Evolutionary conservation across 2,888 invertebrate genomes (phyloP).

Genomic region (Euplagia quadripunctaria): DNA sequence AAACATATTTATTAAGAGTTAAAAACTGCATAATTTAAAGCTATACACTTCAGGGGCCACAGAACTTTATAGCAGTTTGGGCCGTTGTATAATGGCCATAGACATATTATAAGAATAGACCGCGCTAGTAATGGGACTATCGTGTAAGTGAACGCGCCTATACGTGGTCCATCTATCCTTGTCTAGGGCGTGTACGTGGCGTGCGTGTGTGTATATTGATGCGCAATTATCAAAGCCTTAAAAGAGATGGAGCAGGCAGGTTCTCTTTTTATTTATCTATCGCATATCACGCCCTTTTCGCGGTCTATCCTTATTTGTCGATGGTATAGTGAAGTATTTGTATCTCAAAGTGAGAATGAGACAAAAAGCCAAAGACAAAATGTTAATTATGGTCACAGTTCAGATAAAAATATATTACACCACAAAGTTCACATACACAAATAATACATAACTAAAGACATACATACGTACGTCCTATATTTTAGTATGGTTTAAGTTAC

Average conservation of each 20-base stretch:
- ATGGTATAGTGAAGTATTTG: too few species aligned
- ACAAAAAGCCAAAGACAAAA: not conserved
- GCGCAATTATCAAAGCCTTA: too few species aligned
- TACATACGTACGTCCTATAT: not conserved
- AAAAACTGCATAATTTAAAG: not conserved
- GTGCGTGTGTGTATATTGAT: too few species aligned
- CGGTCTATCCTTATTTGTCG: too few species aligned
- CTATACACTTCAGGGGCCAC: not conserved
- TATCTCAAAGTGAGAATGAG: not conserved
- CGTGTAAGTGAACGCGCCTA: too few species aligned
- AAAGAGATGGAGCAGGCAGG: too few species aligned
- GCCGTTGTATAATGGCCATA: not conserved
- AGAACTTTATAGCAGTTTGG: not conserved
- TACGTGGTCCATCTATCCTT: too few species aligned
- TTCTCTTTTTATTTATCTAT: too few species aligned
- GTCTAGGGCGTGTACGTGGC: too few species aligned
- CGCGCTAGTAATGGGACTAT: too few species aligned
- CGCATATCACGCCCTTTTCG: too few species aligned
- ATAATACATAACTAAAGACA: not conserved
- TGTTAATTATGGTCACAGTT: not conserved
- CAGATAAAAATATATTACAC: not conserved
- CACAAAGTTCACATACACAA: not conserved
- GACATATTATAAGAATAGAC: not conserved
- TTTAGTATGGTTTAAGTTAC: not conserved
- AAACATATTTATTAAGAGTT: not conserved